Percentiles rank a stretch among this genome's conserved stretches.
These are phyloP conservation scores for Pollicipes pollicipes DNA, from an alignment of 1,140 invertebrate genomes.

Conservation along the genomic window DNA sequence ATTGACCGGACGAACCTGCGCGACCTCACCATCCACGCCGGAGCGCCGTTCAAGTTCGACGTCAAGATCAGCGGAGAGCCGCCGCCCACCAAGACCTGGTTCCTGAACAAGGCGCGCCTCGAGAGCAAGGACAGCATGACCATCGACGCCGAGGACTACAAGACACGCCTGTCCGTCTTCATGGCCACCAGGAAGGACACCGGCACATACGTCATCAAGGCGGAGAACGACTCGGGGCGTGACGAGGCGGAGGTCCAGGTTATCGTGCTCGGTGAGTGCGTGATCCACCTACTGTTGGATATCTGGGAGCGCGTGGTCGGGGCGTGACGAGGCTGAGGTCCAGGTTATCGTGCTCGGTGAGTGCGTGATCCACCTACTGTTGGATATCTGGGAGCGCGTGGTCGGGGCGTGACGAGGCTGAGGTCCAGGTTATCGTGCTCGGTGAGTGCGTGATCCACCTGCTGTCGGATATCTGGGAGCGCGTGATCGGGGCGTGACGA, in stretches of 20 bases:
- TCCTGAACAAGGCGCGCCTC: slow-evolving; percentile 56
- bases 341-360: slow-evolving; percentile 58
- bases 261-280: slow-evolving; percentile 45
- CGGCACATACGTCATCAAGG: slow-evolving; percentile 67
- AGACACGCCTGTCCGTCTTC: slow-evolving; percentile 56
- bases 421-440: slow-evolving; percentile 68
- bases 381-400: no score
- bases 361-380: no score
- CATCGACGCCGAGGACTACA: slow-evolving; percentile 68
- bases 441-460: slow-evolving; percentile 32
- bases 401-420: slow-evolving; percentile 78
- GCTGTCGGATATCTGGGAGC: no score
- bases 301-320: no score
- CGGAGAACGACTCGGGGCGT: slow-evolving; percentile 74
- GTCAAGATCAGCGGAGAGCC: slow-evolving; percentile 83
- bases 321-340: slow-evolving; percentile 76
- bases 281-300: no score
- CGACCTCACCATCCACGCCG: slow-evolving; percentile 65
- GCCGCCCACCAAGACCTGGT: slow-evolving; percentile 63
- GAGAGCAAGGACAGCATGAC: slow-evolving; percentile 44
- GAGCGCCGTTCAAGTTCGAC: slow-evolving; percentile 70
- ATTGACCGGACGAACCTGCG: slow-evolving; percentile 86
- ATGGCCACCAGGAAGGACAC: slow-evolving; percentile 58
- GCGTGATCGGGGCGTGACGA: slow-evolving; percentile 83
- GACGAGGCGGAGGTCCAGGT: slow-evolving; percentile 81